Percentiles rank a stretch among this genome's conserved stretches.
Conservation (phyloP, 2,113 vertebrate species). For the Strix aluco region DNA sequence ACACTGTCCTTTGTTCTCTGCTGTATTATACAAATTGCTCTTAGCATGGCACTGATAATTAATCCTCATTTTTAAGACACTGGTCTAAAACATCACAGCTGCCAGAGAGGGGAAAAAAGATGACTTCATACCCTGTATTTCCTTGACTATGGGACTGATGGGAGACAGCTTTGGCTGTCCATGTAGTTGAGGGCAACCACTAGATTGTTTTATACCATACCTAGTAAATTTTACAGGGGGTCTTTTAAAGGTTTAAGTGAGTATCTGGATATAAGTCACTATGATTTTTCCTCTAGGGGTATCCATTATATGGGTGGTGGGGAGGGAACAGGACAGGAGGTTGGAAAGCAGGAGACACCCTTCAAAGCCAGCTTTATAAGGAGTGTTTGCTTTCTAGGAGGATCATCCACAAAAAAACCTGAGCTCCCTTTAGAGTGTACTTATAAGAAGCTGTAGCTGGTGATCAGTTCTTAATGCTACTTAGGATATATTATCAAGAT, state of each 20-base stretch:
- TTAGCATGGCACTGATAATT: background rate
- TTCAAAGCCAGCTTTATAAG: background rate
- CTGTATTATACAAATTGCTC: background rate
- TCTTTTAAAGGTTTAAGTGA: background rate
- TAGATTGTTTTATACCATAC: background rate
- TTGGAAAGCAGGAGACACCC: background rate
- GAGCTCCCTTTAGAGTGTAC: background rate
- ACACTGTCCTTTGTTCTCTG: background rate
- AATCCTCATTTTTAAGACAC: background rate
- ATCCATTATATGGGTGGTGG: background rate
- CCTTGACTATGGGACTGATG: background rate
- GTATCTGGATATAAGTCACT: background rate
- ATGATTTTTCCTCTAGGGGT: background rate
- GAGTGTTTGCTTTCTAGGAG: background rate
- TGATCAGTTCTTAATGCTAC: background rate
- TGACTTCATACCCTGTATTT: background rate
- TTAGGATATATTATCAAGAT: background rate
- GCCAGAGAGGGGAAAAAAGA: background rate
- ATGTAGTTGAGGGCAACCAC: background rate
- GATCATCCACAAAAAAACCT: background rate
- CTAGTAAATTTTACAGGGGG: background rate
- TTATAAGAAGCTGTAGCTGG: background rate
- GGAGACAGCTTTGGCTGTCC: background rate
- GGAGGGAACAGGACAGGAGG: background rate
- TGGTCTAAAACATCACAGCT: background rate